Evolutionary conservation across 2,888 invertebrate genomes (phyloP).

Genomic region (Camponotus fellah): DNA sequence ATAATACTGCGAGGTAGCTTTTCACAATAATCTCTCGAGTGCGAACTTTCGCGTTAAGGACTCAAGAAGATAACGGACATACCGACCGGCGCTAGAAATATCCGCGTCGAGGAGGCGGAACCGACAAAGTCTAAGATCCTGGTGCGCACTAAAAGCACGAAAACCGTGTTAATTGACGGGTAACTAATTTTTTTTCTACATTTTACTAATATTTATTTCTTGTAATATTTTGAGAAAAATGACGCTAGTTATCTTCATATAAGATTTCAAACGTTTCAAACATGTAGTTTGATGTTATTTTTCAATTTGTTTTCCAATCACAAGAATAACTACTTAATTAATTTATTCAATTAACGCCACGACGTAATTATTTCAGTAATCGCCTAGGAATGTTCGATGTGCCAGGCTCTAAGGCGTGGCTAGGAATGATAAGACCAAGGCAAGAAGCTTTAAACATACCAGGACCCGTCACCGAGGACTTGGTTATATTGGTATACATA

Average conservation of each 20-base stretch:
- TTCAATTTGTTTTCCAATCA: background rate
- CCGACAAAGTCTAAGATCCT: slow-evolving; percentile 87
- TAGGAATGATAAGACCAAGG: slow-evolving; percentile 83
- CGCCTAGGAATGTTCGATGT: slow-evolving; percentile 83
- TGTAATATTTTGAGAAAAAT: background rate
- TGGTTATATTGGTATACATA: slow-evolving; percentile 86
- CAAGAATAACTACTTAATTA: background rate
- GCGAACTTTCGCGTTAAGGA: slow-evolving; percentile 55
- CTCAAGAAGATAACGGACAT: slow-evolving; percentile 84
- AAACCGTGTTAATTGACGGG: slow-evolving; percentile 86
- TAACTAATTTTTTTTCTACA: slow-evolving; percentile 70
- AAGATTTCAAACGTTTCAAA: background rate
- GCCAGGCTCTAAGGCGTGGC: slow-evolving; percentile 82
- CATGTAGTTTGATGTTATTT: background rate
- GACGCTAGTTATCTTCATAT: background rate
- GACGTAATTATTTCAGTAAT: slow-evolving; percentile 77
- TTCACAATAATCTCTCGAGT: slow-evolving; percentile 31
- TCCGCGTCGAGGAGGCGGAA: slow-evolving; percentile 87
- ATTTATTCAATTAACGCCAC: slow-evolving; percentile 34
- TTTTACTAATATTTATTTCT: background rate
- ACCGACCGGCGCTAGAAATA: slow-evolving; percentile 87
- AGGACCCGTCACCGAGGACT: slow-evolving; percentile 86
- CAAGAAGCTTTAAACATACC: slow-evolving; percentile 85
- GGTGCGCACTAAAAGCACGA: slow-evolving; percentile 84
- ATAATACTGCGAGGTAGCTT: slow-evolving; percentile 28